Evolutionary conservation across 2,888 invertebrate genomes (phyloP), one percentile per base, ranked within the genome.

Genomic region (Perizoma affinitatum): DNA sequence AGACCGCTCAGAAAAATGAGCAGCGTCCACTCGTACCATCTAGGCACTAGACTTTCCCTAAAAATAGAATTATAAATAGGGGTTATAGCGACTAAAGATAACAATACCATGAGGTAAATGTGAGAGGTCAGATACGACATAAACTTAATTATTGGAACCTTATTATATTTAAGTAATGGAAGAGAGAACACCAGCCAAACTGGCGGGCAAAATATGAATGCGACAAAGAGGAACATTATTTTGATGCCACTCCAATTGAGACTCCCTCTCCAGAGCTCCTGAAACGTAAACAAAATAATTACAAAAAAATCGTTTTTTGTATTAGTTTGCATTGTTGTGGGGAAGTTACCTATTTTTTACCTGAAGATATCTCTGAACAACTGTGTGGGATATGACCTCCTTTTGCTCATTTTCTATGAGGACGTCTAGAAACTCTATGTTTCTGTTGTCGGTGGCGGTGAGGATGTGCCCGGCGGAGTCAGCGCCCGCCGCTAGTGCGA

Each of bases 111-210:
- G 72, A 99, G 95, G 90, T 99, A 99, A 77, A 99, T 96, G 91
- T 99, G 99, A 6, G 99, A 99, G 34, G 99, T 99, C 76, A 99
- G 94, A 90, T 99, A 99, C 47, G 99, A 98, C 97, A 99, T 99
- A 92, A 99, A 99, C 92, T 99, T 99, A 81, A 99, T 98, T 81
- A 99, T 99, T 61, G 99, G 99, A 78, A 99, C 98, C 94, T 98
- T 98, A 93, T 98, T 97, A 92, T 97, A 98, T 88, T 97, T 97
- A 93, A 98, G 98, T 80, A 98, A 92, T 54, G 99, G 99, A 82
- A 99, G 95, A 67, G 98, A 98, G 86, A 99, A 98, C 52, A 97
- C 96, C 72, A 99, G 93, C 99, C 99, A 99, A 40, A 99, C 96
- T 5, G 99, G 98, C 43, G 99, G 99, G 82, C 98, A 98, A 56